Evolutionary conservation across 1,140 invertebrate species (phyloP), one percentile per base, ranked within the genome.

Genomic region (Drosophila carrolli): DNA sequence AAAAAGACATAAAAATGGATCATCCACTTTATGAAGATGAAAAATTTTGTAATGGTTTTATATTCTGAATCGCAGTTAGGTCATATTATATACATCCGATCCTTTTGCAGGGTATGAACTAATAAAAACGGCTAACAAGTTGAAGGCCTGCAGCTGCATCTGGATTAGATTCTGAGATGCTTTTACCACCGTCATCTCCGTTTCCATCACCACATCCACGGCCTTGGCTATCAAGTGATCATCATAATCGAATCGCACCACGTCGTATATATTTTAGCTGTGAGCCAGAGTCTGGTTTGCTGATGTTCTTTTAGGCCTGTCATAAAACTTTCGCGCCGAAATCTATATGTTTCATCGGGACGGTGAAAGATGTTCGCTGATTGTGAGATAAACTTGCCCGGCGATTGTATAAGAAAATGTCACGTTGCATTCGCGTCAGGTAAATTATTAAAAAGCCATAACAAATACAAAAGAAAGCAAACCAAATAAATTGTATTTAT

Each of bases 401-500:
- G 65, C 77, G 66, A 82, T 86, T 86, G 75, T 77, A 74, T 83
- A 78, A 86, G 60, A 62, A 32, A 74, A 77, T 79, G 83, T 86
- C 75, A 86, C 67, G 75, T 73, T 79, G 71, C 57, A 83, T 9
- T 59, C 44, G 53, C 37, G 59, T 55, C 55, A 57, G 65, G 61
- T 61, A 78, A 85, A 88, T 88, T 86, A 85, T 85, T 88, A 85
- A 88, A 88, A 70, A 81, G 58, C 70, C 68, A 85, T 75, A 67
- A 81, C 63, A 81, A 59, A 67, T 62, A 71, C 63, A 79, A 86
- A 86, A 86, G 83, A 86, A 86, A 86, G 83, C 86, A 88, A 79
- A 88, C 79, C 71, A 76, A 82, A 88, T 79, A 82, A 88, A 66
- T 71, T 89, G 77, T 83, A 86, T 88, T 88, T 79, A 86, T 86